A percentile compares a stretch with the other conserved stretches of the same genome.
These are phyloP conservation scores for Enteromius afrohamiltoni DNA, from an alignment of 2,797 vertebrate species.

Conservation along the genomic window DNA sequence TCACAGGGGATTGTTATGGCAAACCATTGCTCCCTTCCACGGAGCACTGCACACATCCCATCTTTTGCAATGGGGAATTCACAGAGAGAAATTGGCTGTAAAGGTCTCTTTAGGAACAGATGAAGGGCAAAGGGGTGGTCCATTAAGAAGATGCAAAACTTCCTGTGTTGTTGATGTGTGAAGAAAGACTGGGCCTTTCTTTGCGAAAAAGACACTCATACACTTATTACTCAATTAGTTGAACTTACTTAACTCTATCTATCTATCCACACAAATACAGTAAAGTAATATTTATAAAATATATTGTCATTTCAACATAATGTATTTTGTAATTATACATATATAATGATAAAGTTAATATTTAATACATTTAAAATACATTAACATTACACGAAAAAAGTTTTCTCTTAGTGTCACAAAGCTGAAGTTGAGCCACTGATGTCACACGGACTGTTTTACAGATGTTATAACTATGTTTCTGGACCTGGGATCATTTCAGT, in stretches of 20 bases:
- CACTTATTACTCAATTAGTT: not conserved
- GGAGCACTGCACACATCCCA: not conserved
- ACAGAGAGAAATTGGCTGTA: not conserved
- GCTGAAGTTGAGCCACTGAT: too few species aligned
- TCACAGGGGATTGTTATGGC: not conserved
- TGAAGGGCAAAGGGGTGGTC: not conserved
- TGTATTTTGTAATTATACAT: not conserved
- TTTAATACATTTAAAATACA: not conserved
- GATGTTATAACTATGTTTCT: too few species aligned
- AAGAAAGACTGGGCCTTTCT: not conserved
- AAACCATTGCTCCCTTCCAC: not conserved
- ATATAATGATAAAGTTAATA: too few species aligned
- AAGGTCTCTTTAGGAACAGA: not conserved
- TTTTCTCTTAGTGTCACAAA: too few species aligned
- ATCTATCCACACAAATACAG: too few species aligned
- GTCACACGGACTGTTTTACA: too few species aligned
- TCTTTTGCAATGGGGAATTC: conserved; percentile 14
- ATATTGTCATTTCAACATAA: not conserved
- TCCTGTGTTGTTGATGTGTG: not conserved
- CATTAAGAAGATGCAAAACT: conserved; percentile 1
- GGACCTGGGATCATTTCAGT: too few species aligned
- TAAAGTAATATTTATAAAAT: too few species aligned
- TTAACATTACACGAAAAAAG: not conserved
- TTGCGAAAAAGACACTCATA: not conserved
- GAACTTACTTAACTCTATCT: too few species aligned